phyloP scores from a whole-genome alignment of 2,113 vertebrate genomes.

The Mustela nigripes region DNA sequence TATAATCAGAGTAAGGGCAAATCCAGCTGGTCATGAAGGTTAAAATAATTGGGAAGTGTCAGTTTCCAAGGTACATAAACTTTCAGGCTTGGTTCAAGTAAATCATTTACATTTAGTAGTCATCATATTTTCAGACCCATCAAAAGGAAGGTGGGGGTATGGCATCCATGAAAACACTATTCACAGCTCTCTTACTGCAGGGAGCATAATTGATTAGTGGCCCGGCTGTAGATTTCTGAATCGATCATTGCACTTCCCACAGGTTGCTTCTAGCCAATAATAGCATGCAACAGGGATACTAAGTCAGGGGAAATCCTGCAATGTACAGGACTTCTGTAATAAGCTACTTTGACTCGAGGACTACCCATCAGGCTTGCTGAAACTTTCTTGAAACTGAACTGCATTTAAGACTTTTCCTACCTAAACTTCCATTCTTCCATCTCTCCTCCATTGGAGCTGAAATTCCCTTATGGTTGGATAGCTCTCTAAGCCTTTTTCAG shows the following conservation, averaged over 20 bases:
- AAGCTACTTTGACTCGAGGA: conserved; percentile 1
- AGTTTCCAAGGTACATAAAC: conserved; percentile 66
- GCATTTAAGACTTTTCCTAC: neutral
- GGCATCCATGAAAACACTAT: conserved; percentile 46
- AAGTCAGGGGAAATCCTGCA: neutral
- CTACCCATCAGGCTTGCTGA: neutral
- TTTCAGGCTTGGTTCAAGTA: conserved; percentile 53
- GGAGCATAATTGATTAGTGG: neutral
- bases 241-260: neutral
- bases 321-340: neutral
- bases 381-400: neutral
- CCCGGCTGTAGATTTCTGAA: neutral
- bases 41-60: conserved; percentile 74
- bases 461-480: neutral
- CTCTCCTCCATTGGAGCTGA: neutral
- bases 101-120: conserved; percentile 59
- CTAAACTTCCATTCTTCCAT: neutral
- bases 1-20: conserved; percentile 63
- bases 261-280: neutral
- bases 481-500: neutral
- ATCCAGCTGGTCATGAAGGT: conserved; percentile 67
- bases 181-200: neutral
- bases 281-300: neutral
- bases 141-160: neutral
- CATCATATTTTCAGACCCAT: conserved; percentile 55